A percentile compares a stretch with the other conserved stretches of the same genome.
Conservation (phyloP, 1,140 invertebrate genomes). For the Drosophila nigrodunni region DNA sequence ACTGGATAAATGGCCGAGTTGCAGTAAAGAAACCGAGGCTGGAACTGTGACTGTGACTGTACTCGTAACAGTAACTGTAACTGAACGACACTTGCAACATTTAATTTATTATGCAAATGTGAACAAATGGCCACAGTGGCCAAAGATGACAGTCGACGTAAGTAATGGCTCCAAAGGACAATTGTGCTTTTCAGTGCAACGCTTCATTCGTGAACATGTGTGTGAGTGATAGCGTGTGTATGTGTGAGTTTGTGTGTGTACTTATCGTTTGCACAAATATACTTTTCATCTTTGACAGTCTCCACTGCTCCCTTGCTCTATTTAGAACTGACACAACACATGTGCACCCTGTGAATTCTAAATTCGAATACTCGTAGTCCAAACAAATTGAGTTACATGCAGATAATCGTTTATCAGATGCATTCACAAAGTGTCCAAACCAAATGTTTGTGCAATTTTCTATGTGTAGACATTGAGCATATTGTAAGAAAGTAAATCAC, state of each 20-base stretch:
- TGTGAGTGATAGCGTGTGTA: background rate
- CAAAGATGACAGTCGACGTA: conserved; percentile 74
- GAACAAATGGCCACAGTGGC: conserved; percentile 74
- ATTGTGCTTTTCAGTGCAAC: conserved; percentile 48
- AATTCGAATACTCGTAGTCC: conserved; percentile 59
- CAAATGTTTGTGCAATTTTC: conserved; percentile 50
- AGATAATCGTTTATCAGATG: conserved; percentile 76
- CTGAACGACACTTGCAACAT: conserved; percentile 74
- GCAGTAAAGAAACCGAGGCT: conserved; percentile 59
- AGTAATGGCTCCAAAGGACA: conserved; percentile 67
- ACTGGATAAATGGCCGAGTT: conserved; percentile 46
- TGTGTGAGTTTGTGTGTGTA: conserved; percentile 3
- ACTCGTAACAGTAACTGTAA: conserved; percentile 18
- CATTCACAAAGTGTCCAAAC: conserved; percentile 36
- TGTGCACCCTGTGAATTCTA: conserved; percentile 34
- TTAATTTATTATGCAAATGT: conserved; percentile 83
- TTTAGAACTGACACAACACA: conserved; percentile 26
- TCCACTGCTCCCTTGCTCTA: conserved; percentile 27
- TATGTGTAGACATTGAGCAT: conserved; percentile 47
- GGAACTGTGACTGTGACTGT: conserved; percentile 21
- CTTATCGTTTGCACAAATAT: background rate
- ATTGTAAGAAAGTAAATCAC: too few relatives aligned
- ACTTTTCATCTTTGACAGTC: conserved; percentile 35
- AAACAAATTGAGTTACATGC: conserved; percentile 76
- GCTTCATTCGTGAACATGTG: too few relatives aligned